phyloP scores from a whole-genome alignment of 2,797 vertebrate genomes.

The Sebastiscus tertius region DNA sequence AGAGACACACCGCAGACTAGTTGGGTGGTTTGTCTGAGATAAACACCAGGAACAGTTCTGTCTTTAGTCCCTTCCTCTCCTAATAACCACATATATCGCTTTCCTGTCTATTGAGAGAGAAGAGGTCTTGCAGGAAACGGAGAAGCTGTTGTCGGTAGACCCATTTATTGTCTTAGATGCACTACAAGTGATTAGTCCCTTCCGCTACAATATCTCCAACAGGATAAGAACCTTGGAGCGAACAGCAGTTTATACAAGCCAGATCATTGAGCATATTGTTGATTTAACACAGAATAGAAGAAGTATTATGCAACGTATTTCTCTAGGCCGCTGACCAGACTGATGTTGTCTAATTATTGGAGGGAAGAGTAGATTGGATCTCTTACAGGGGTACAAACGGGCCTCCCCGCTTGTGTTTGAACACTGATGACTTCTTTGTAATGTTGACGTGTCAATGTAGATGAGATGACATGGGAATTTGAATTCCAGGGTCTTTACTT shows the following conservation, averaged over 20 bases:
- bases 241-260: constrained; percentile 36
- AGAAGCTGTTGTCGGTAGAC: constrained; percentile 21
- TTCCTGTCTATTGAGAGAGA: constrained; percentile 15
- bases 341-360: constrained; percentile 9
- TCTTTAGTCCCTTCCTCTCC: constrained; percentile 42
- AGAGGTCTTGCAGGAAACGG: constrained; percentile 42
- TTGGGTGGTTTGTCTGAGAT: constrained; percentile 52
- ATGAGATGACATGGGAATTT: not conserved
- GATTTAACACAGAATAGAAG: constrained; percentile 27
- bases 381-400: not conserved
- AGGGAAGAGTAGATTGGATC: not conserved
- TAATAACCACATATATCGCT: constrained; percentile 31
- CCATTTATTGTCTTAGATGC: constrained; percentile 36
- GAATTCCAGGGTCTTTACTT: not conserved
- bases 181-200: constrained; percentile 36
- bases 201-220: constrained; percentile 41
- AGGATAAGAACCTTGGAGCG: constrained; percentile 26
- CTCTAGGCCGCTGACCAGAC: not conserved
- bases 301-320: constrained; percentile 10
- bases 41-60: constrained; percentile 45
- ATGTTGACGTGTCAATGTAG: not conserved
- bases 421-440: not conserved
- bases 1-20: constrained; percentile 34
- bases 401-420: not conserved
- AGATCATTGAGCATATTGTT: constrained; percentile 17